Base-by-base conservation (phyloP, 2,797 vertebrate genomes). In the Sebastes elongatus region DNA sequence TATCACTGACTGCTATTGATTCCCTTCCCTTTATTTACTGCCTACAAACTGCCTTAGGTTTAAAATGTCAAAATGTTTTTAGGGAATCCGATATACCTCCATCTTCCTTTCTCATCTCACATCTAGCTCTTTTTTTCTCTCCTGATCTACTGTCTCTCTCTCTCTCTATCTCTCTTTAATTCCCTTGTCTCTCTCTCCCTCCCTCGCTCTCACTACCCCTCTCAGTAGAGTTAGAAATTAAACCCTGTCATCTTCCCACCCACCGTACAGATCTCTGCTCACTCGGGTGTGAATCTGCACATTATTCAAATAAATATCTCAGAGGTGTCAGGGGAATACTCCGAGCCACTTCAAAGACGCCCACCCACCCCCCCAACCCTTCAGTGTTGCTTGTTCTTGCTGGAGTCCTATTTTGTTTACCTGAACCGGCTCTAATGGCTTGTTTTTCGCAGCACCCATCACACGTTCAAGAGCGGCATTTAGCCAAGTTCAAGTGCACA, bases 1-100 rank as follows among this genome's bases (percentile, higher is more conserved):
- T 93, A 93, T 95, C 93, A 92, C 93, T 95, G 95, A 94, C 94
- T 94, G 89, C 86, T 96, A 97, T 97, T 92, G 96, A 97, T 96
- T 92, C 87, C 32, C 35, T 60, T 88, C 85, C 81, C 86, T 94
- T 94, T 96, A 96, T 96, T 97, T 96, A 96, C 95, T 95, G 94
- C 95, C 92, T 88, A 89, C 87, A 95, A 93, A 94, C 91, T 92
- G 93, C 93, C 83, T 86, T 88, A 85, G 91, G 94, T 95, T 96
- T 95, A 94, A 96, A 94, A 93, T 95, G 95, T 96, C 94, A 95
- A 93, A 95, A 95, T 95, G 93, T 96, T 95, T 96, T 94, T 89
- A 90, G 85, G 89, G 84, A 94, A 94, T 90, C 89, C 65, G 74
- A 94, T 95, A 94, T 76, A 83, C 89, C 82, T 89, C 87, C 82